Evolutionary conservation across 1,140 invertebrate species (phyloP), one percentile per base, ranked within the genome.

Genomic region (Diorhabda sublineata): DNA sequence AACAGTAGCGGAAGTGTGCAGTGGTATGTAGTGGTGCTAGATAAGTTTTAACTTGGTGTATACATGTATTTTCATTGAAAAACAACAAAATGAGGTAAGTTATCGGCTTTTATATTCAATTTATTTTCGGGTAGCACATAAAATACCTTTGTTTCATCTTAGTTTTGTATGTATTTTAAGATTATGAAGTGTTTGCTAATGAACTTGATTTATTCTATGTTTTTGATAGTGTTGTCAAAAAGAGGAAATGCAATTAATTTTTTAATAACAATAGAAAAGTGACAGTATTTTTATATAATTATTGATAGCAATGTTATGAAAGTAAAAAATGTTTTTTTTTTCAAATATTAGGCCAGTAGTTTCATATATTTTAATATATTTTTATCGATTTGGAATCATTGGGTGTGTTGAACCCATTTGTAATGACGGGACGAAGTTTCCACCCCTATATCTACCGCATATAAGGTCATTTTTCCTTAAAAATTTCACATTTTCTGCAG

Each of bases 351-450:
- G 26, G 26, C 26, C 1, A 26, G 42, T 47, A 26, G 3, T 60
- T 67, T 67, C 43, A n/a, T 11, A 43, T 68, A 68, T 69, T 70
- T 75, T 73, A 61, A 47, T 68, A 45, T 70, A 67, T 75, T 73
- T 71, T 73, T 75, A 75, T 75, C 67, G 74, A 75, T 75, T 75
- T 64, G 45, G 65, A 67, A 71, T 60, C 67, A 66, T 69, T 73
- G 74, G 74, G 74, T 75, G 74, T 75, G 74, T 75, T 75, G 72
- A 73, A 75, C 72, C 69, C 66, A 70, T 70, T 68, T 70, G 67
- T 68, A 57, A 73, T 73, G 71, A 70, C 62, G 67, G 68, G 66
- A 72, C 63, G 65, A 69, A 67, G 66, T 69, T 73, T 56, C 57
- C 64, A 65, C 61, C 64, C 69, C 60, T 66, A 70, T 67, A 61